These are phyloP conservation scores for Monoplex corrugatus DNA, from an alignment of 2,888 invertebrate genomes.

Conservation along the genomic window DNA sequence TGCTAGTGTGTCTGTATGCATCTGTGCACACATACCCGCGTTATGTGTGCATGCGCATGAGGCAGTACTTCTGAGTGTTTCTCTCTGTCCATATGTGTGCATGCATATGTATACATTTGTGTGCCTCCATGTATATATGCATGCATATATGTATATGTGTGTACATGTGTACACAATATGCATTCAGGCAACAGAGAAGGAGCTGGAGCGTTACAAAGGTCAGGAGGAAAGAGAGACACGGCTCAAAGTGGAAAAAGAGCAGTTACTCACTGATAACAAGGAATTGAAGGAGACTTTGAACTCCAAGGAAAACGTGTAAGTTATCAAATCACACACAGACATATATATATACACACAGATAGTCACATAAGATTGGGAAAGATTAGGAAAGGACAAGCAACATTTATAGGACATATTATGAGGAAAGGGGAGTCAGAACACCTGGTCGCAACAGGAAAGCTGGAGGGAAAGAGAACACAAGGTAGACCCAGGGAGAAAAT, in stretches of 20 bases:
- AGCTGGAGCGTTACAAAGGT: conserved; percentile 70
- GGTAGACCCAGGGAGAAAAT: no score
- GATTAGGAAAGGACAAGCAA: no score
- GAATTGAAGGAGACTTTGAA: conserved; percentile 37
- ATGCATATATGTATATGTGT: neutral
- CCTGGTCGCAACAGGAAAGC: no score
- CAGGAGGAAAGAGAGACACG: conserved; percentile 69
- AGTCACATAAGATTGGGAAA: no score
- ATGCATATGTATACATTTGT: no score
- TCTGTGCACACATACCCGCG: neutral
- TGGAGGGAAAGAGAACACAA: no score
- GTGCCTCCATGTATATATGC: neutral
- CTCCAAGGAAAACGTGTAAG: conserved; percentile 49
- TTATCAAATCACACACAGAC: no score
- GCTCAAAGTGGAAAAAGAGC: conserved; percentile 67
- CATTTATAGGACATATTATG: no score
- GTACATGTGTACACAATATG: neutral
- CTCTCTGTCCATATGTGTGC: neutral
- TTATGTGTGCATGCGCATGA: neutral
- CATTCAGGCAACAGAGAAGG: conserved; percentile 64
- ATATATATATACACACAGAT: neutral
- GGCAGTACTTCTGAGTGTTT: neutral
- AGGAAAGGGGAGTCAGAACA: no score
- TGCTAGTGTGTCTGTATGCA: neutral
- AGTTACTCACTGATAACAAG: conserved; percentile 50